A percentile compares a stretch with the other conserved stretches of the same genome.
Conservation (phyloP, 2,888 invertebrate genomes). For the Conus canariensis region DNA sequence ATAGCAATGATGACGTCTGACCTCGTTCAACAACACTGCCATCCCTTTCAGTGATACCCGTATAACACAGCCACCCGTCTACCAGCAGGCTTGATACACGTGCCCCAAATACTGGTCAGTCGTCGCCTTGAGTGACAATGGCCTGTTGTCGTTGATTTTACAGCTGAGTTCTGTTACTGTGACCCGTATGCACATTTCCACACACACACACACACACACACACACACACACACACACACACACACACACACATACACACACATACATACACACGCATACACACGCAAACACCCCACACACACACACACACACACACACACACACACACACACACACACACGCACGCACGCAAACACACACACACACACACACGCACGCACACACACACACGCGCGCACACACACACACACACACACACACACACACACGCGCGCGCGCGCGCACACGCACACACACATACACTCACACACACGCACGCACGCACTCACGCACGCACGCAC, state of each 20-base stretch:
- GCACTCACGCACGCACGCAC: background rate
- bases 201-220: background rate
- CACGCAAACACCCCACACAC: constrained; percentile 13
- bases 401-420: background rate
- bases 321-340: background rate
- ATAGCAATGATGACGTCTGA: no score
- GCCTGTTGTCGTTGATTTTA: no score
- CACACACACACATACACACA: constrained; percentile 27
- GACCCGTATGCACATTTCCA: background rate
- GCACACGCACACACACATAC: background rate
- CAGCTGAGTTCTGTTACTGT: no score
- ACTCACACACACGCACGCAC: background rate
- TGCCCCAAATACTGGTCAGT: no score
- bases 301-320: background rate
- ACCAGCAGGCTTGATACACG: no score
- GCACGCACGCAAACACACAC: background rate
- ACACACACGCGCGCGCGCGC: background rate
- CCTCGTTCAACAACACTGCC: no score
- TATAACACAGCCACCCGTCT: no score
- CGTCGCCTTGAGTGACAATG: no score
- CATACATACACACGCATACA: constrained; percentile 9
- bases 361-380: background rate
- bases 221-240: constrained; percentile 17
- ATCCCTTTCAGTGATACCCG: no score
- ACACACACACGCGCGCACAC: background rate